Conservation (phyloP, 2,888 invertebrate species). For the Dynastes tityus region DNA sequence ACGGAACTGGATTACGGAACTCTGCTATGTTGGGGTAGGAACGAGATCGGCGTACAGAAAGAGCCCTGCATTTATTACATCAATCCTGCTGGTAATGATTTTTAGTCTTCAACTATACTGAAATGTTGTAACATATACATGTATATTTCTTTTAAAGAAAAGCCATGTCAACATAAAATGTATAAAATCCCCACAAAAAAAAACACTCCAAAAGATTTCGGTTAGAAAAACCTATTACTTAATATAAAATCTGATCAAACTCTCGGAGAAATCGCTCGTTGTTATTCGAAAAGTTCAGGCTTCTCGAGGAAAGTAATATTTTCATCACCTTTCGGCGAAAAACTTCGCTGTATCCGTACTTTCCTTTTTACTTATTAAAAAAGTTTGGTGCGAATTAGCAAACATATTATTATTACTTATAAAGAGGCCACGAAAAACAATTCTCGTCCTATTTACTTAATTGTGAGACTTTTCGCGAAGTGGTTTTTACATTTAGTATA, state of each 20-base stretch:
- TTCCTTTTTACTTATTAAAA: not conserved
- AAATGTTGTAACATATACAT: not conserved
- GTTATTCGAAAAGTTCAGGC: not conserved
- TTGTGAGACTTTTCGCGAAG: too few relatives aligned
- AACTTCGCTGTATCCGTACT: not conserved
- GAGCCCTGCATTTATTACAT: slow-evolving; percentile 84
- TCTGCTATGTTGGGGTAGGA: slow-evolving; percentile 82
- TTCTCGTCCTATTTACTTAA: too few relatives aligned
- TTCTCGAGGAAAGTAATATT: not conserved
- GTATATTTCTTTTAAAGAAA: not conserved
- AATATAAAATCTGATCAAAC: not conserved
- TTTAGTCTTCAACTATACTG: not conserved
- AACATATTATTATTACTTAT: not conserved
- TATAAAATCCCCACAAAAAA: too few relatives aligned
- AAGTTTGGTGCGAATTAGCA: not conserved
- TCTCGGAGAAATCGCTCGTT: too few relatives aligned
- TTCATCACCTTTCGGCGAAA: not conserved
- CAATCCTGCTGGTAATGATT: slow-evolving; percentile 78
- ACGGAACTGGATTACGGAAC: slow-evolving; percentile 84
- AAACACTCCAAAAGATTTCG: too few relatives aligned
- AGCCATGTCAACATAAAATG: too few relatives aligned
- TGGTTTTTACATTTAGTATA: too few relatives aligned
- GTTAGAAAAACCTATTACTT: too few relatives aligned
- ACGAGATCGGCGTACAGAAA: slow-evolving; percentile 81
- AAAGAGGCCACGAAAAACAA: not conserved